Evolutionary conservation across 2,888 invertebrate genomes (phyloP).

Genomic region (Dynastes maya): DNA sequence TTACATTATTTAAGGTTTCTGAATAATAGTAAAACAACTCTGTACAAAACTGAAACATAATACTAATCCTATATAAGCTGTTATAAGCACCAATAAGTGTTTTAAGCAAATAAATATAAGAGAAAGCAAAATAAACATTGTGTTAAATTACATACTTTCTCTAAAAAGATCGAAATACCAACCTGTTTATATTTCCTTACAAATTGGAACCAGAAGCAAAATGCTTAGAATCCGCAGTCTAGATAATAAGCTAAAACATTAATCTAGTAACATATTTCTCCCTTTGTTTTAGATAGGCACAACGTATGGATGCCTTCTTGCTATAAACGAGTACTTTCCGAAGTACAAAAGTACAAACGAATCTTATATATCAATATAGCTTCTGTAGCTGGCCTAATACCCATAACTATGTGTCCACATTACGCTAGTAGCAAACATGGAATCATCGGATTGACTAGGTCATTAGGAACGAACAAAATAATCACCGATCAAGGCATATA

Average conservation of each 20-base stretch:
- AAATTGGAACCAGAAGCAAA: no score
- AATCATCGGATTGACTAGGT: conserved; percentile 32
- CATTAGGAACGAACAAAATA: conserved; percentile 22
- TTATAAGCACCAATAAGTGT: no score
- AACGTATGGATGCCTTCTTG: conserved; percentile 24
- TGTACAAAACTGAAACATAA: no score
- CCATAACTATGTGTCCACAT: background rate
- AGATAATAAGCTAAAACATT: background rate
- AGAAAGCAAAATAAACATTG: no score
- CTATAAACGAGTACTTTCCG: conserved; percentile 31
- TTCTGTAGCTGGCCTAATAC: conserved; percentile 16
- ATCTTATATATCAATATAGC: conserved; percentile 35
- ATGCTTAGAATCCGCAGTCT: no score
- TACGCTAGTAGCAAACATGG: conserved; percentile 35
- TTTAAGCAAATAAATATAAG: no score
- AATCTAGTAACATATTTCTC: background rate
- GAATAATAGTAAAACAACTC: no score
- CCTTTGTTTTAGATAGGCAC: conserved; percentile 16
- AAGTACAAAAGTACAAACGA: conserved; percentile 32
- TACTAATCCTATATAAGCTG: no score
- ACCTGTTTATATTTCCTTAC: no score
- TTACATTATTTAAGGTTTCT: no score
- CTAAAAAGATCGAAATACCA: no score
- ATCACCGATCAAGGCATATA: conserved; percentile 8
- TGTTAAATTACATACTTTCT: no score